These are phyloP conservation scores for Mastigias papua DNA, from an alignment of 30 jellyfish, hydroid and myxozoan species.

Conservation along the genomic window DNA sequence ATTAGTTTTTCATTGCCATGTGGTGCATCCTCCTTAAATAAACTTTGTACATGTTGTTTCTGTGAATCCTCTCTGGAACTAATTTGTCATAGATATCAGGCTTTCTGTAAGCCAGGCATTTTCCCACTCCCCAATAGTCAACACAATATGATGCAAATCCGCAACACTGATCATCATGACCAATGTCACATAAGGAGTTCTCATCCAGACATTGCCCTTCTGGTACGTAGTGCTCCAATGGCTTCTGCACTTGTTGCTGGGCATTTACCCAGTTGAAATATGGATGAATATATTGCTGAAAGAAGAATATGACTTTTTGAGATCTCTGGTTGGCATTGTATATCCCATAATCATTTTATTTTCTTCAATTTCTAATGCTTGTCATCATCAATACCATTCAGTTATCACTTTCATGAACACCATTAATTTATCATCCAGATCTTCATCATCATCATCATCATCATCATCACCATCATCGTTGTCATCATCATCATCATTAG, in stretches of 20 bases:
- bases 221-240: conserved; percentile 44
- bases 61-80: conserved; percentile 69
- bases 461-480: too few species aligned
- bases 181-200: conserved; percentile 86
- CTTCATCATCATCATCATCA: too few species aligned
- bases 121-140: conserved; percentile 94
- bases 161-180: conserved; percentile 95
- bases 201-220: conserved; percentile 89
- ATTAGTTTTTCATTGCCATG: not conserved
- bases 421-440: too few species aligned
- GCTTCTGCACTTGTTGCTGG: conserved; percentile 33
- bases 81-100: conserved; percentile 60
- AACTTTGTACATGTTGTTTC: conserved; percentile 80
- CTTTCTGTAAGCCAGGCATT: conserved; percentile 82
- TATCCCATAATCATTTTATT: too few species aligned
- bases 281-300: conserved; percentile 61
- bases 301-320: too few species aligned
- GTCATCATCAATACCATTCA: too few species aligned
- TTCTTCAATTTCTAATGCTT: too few species aligned
- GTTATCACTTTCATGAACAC: too few species aligned
- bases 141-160: conserved; percentile 94
- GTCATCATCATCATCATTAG: too few species aligned
- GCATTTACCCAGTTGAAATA: conserved; percentile 61
- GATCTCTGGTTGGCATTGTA: too few species aligned
- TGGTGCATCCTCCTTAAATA: conserved; percentile 31